These are phyloP conservation scores for Actinernus sp. DNA, from an alignment of 92 coral and sea anemone genomes.

Conservation along the genomic window DNA sequence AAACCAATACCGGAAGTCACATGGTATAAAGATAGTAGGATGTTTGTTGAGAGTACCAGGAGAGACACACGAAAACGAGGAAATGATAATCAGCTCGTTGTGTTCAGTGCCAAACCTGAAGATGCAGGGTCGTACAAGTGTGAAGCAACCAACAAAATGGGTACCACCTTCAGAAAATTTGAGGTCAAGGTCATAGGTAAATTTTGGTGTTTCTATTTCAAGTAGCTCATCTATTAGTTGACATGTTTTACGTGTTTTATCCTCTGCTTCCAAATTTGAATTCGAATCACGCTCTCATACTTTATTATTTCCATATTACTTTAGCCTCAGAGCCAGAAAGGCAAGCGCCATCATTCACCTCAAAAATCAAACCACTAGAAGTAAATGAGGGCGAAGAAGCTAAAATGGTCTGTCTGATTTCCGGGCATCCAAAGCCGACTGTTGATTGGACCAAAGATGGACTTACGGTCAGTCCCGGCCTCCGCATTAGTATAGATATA, in stretches of 20 bases:
- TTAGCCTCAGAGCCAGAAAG: constrained; percentile 68
- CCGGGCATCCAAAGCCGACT: constrained; percentile 85
- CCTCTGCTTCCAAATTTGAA: too few species aligned
- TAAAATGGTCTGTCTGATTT: constrained; percentile 65
- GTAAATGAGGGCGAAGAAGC: constrained; percentile 89
- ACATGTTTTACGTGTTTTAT: too few species aligned
- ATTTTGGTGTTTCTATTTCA: not conserved
- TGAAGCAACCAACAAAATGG: constrained; percentile 86
- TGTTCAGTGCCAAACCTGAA: constrained; percentile 66
- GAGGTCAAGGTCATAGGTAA: constrained; percentile 83
- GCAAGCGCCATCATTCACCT: constrained; percentile 72
- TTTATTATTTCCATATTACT: constrained; percentile 1
- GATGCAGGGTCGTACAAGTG: constrained; percentile 94
- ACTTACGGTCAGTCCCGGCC: constrained; percentile 36
- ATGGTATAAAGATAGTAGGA: constrained; percentile 85
- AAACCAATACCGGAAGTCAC: constrained; percentile 90
- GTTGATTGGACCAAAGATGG: constrained; percentile 85
- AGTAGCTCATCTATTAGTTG: too few species aligned
- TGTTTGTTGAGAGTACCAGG: constrained; percentile 73
- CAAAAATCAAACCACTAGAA: constrained; percentile 70
- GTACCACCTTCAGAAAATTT: constrained; percentile 68
- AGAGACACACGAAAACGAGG: constrained; percentile 63
- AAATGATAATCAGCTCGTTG: constrained; percentile 61
- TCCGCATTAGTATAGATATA: constrained; percentile 23
- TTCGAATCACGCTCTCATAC: too few species aligned